Evolutionary conservation across 2,888 invertebrate genomes (phyloP).

Genomic region (Dorcus parallelipipedus): DNA sequence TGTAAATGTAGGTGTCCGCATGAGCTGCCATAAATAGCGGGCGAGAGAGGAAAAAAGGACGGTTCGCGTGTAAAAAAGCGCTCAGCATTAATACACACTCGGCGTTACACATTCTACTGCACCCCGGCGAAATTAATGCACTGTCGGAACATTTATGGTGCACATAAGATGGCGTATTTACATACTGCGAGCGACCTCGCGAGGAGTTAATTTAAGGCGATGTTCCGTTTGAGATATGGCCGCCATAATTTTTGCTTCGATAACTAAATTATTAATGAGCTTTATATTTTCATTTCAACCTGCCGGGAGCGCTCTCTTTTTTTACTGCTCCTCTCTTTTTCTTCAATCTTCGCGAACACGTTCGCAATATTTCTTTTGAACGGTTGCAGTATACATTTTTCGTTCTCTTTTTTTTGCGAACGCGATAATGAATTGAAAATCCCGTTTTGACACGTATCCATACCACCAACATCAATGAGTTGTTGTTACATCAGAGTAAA

Average conservation of each 20-base stretch:
- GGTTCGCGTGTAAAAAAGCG: slow-evolving; percentile 6
- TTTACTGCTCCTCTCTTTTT: not conserved
- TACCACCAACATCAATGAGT: too few species aligned
- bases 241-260: slow-evolving; percentile 18
- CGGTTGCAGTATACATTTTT: too few species aligned
- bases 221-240: slow-evolving; percentile 16
- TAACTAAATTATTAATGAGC: slow-evolving; percentile 20
- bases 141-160: slow-evolving; percentile 24
- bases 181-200: slow-evolving; percentile 17
- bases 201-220: slow-evolving; percentile 19
- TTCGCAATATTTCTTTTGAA: too few species aligned
- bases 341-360: not conserved
- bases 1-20: slow-evolving; percentile 23
- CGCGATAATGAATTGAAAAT: too few species aligned
- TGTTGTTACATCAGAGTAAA: too few species aligned
- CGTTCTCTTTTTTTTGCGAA: too few species aligned
- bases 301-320: not conserved
- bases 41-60: slow-evolving; percentile 3
- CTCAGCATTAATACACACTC: slow-evolving; percentile 13
- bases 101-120: slow-evolving; percentile 11
- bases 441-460: too few species aligned
- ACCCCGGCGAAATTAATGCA: slow-evolving; percentile 19
- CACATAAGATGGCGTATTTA: slow-evolving; percentile 24
- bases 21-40: slow-evolving; percentile 10
- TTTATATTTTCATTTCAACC: not conserved